Conservation (phyloP, 1,140 invertebrate genomes). For the Drosophila nasuta region DNA sequence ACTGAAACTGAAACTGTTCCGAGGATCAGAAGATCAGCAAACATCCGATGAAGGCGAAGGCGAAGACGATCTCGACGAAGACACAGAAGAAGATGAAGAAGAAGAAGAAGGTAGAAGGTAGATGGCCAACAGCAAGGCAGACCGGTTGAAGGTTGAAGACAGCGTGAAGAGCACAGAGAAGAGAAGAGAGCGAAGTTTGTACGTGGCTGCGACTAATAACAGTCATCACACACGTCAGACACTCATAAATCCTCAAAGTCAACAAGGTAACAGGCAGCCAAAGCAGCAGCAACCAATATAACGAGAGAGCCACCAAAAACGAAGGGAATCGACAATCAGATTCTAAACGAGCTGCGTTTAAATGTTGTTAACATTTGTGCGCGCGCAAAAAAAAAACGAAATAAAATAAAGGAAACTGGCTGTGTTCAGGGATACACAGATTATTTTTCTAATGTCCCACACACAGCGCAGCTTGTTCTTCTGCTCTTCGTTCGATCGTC, state of each 20-base stretch:
- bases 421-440: slow-evolving; percentile 32
- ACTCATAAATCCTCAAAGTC: slow-evolving; percentile 84
- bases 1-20: slow-evolving; percentile 26
- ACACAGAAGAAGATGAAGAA: too few relatives aligned
- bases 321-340: slow-evolving; percentile 54
- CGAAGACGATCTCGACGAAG: too few relatives aligned
- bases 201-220: slow-evolving; percentile 76
- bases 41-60: slow-evolving; percentile 64
- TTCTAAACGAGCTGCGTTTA: slow-evolving; percentile 82
- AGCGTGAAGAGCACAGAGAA: background rate
- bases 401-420: background rate
- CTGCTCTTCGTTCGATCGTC: slow-evolving; percentile 22
- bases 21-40: slow-evolving; percentile 28
- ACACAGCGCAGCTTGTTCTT: slow-evolving; percentile 58
- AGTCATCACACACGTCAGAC: slow-evolving; percentile 84
- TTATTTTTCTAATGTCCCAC: slow-evolving; percentile 75
- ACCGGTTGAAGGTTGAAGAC: slow-evolving; percentile 1
- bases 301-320: background rate
- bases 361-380: slow-evolving; percentile 74
- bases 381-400: background rate
- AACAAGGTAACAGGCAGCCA: slow-evolving; percentile 60
- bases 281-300: background rate
- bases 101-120: background rate
- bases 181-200: background rate
- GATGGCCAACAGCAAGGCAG: background rate